phyloP scores from a whole-genome alignment of 2,113 vertebrate species.

The Labeo rohita region DNA sequence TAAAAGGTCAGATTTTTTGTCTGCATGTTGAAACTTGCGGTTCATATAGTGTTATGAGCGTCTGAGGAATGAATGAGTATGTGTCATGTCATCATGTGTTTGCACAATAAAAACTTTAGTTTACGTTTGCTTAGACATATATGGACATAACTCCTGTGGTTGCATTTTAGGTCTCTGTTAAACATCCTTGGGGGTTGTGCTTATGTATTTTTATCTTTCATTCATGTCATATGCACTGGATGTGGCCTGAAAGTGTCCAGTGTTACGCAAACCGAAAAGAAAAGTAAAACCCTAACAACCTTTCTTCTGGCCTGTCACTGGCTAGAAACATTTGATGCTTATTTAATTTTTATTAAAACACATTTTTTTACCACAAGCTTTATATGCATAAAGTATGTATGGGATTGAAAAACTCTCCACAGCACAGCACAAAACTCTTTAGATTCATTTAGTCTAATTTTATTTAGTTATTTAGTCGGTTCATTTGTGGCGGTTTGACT shows the following conservation, averaged over 20 bases:
- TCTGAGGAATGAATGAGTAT: conserved; percentile 11
- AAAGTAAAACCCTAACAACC: not conserved
- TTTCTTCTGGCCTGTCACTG: not conserved
- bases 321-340: not conserved
- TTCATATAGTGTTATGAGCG: conserved; percentile 60
- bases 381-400: no score
- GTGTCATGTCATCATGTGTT: no score
- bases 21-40: not conserved
- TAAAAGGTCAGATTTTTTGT: not conserved
- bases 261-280: not conserved
- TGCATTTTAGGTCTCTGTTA: not conserved
- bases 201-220: not conserved
- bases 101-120: not conserved
- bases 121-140: not conserved
- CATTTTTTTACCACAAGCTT: no score
- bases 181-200: not conserved
- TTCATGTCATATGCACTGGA: not conserved
- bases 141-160: not conserved
- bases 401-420: no score
- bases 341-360: not conserved
- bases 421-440: no score
- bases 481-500: no score
- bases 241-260: not conserved
- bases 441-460: no score
- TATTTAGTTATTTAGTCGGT: no score